Conservation (phyloP, 2,888 invertebrate genomes). For the Leptothorax acervorum region DNA sequence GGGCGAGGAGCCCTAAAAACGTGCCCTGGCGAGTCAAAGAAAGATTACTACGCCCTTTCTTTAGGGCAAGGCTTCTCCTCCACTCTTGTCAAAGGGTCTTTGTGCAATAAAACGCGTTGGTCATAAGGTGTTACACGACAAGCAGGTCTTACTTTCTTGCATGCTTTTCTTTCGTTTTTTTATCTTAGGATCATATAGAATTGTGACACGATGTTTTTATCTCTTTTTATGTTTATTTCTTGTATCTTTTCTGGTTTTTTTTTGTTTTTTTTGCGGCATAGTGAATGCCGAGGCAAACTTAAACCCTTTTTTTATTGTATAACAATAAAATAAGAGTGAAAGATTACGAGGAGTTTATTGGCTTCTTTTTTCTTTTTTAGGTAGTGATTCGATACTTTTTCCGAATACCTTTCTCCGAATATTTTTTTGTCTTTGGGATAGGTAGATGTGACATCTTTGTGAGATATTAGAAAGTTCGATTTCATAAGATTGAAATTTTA, state of each 20-base stretch:
- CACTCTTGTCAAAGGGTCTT: conserved; percentile 67
- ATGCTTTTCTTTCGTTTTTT: conserved; percentile 5
- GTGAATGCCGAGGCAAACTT: not conserved
- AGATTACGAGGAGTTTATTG: not conserved
- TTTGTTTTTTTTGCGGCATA: not conserved
- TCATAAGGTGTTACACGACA: conserved; percentile 76
- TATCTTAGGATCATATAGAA: not conserved
- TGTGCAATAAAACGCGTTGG: conserved; percentile 71
- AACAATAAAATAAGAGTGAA: not conserved
- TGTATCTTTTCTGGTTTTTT: not conserved
- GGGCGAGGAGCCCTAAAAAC: conserved; percentile 44
- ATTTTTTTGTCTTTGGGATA: conserved; percentile 1
- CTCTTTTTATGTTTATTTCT: not conserved
- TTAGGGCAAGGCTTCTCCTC: conserved; percentile 55
- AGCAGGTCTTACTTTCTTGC: conserved; percentile 75
- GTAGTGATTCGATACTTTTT: not conserved
- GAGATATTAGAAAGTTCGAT: not conserved
- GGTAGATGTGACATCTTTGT: not conserved
- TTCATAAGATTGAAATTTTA: not conserved
- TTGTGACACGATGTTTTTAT: not conserved
- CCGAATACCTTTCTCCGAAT: not conserved
- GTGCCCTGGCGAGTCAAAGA: conserved; percentile 71
- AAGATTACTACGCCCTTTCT: conserved; percentile 69
- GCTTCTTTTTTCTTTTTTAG: not conserved
- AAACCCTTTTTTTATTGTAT: not conserved